Evolutionary conservation across 2,888 invertebrate genomes (phyloP), one percentile per base, ranked within the genome.

Genomic region (Julus scanicus): DNA sequence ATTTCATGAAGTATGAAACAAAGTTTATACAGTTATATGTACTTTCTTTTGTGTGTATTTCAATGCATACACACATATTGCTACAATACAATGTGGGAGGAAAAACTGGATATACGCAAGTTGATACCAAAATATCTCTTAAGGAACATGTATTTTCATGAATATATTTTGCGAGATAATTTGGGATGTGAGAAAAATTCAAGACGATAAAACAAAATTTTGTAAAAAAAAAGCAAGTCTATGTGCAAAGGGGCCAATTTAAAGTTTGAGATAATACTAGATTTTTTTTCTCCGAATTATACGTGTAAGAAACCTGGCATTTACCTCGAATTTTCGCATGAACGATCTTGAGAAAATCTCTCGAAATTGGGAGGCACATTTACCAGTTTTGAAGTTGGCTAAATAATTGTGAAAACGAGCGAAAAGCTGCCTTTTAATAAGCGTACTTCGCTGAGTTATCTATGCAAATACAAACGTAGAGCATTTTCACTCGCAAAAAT

Each of bases 361-460:
- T n/a, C 71, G 80, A 37, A 80, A 37, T 80, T 37, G 80, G 80
- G 80, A 37, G 11, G 20, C 37, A 37, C 29, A 80, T 80, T 80
- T 80, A 80, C 37, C 37, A 80, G 80, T 29, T 80, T 80, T 29
- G 37, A 80, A 80, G 29, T 37, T 80, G 37, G 29, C 80, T 37
- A 80, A 80, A 80, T 80, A 80, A 80, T 80, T 80, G 80, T 37
- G 80, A 80, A 80, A 80, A 80, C 80, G 80, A 80, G 80, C 80
- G 80, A 80, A 80, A 80, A 80, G 80, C 80, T 80, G 80, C 37
- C 80, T 80, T 80, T 80, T 80, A 80, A 80, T 80, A 80, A 80
- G 80, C 37, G 13, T 20, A 80, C 80, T 80, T 80, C 29, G 80
- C 80, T 37, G 9, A 80, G 80, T 29, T 80, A 80, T 80, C 80